phyloP scores from a whole-genome alignment of 2,888 invertebrate species.

The Andrena bucephala region DNA sequence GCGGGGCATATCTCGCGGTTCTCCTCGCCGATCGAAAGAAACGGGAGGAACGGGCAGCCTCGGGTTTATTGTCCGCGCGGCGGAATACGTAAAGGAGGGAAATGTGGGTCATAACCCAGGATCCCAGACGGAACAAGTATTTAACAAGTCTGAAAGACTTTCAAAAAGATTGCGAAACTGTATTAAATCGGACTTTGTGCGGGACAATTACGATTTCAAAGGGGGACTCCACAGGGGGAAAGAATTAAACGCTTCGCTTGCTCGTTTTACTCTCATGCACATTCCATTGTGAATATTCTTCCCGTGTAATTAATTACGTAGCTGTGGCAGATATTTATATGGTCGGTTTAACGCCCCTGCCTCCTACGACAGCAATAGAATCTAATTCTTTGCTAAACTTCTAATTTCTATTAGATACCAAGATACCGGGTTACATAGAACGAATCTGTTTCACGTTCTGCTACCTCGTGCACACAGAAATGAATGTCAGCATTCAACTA shows the following conservation, averaged over 20 bases:
- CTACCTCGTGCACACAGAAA: too few species aligned
- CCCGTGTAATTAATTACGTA: neutral
- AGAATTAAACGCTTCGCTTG: conserved; percentile 13
- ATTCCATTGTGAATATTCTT: conserved; percentile 1
- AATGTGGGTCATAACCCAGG: neutral
- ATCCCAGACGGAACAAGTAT: neutral
- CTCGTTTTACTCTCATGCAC: conserved; percentile 12
- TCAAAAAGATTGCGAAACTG: conserved; percentile 16
- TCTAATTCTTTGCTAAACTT: neutral
- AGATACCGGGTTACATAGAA: too few species aligned
- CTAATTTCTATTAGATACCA: too few species aligned
- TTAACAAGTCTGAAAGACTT: conserved; percentile 16
- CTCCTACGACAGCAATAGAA: neutral
- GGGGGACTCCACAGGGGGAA: neutral
- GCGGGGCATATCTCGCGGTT: neutral
- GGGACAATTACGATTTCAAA: neutral
- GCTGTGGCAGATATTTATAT: neutral
- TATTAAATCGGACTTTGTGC: conserved; percentile 21
- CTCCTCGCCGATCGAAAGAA: neutral
- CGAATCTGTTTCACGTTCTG: too few species aligned
- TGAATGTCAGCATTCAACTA: too few species aligned
- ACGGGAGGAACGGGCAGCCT: neutral
- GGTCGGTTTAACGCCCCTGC: neutral
- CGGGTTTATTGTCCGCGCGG: neutral
- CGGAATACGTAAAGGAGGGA: neutral